phyloP scores from a whole-genome alignment of 2,888 invertebrate species.

The Crocallis elinguaria region DNA sequence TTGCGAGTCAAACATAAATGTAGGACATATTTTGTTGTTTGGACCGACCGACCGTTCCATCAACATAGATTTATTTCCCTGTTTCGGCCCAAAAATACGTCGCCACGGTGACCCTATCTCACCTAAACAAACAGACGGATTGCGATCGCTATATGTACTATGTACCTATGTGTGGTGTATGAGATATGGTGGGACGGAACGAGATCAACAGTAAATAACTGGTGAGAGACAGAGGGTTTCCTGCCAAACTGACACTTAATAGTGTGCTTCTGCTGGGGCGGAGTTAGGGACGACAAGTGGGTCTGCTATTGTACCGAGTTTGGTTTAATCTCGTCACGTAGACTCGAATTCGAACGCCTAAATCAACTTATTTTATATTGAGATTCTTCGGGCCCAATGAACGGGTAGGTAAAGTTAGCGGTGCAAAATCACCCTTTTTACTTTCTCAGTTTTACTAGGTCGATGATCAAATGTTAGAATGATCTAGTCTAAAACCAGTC shows the following conservation, averaged over 20 bases:
- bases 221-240: conserved; percentile 73
- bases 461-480: neutral
- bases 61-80: conserved; percentile 40
- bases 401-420: neutral
- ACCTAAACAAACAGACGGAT: conserved; percentile 49
- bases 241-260: conserved; percentile 75
- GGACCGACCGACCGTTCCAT: conserved; percentile 38
- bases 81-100: conserved; percentile 41
- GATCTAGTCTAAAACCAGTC: neutral
- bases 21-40: conserved; percentile 42
- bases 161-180: conserved; percentile 31
- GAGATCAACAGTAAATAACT: conserved; percentile 79
- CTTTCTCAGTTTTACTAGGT: neutral
- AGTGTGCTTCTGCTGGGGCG: conserved; percentile 46
- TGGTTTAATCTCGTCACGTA: conserved; percentile 24
- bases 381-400: neutral
- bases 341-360: conserved; percentile 21
- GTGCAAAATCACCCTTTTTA: neutral
- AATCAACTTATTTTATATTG: conserved; percentile 24
- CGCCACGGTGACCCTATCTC: conserved; percentile 39
- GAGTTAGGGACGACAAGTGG: conserved; percentile 26
- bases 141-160: conserved; percentile 16
- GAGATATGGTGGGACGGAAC: conserved; percentile 59
- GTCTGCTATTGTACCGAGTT: conserved; percentile 15
- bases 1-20: conserved; percentile 42